Percentiles rank a stretch among this genome's conserved stretches.
Conservation (phyloP, 2,113 vertebrate genomes). For the zebrafish (Danio rerio) region GRCz12tu NC_133194.1:3998501-3999000, state of each 20-base stretch:
- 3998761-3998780: too few relatives aligned
- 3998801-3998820: background rate
- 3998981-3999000: constrained; percentile 55
- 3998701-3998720: background rate
- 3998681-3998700: background rate
- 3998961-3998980: constrained; percentile 60
- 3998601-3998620: too few relatives aligned
- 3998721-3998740: too few relatives aligned
- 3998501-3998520: too few relatives aligned
- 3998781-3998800: background rate
- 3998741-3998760: too few relatives aligned
- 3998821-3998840: background rate
- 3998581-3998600: too few relatives aligned
- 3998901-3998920: constrained; percentile 22
- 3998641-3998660: too few relatives aligned
- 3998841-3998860: constrained; percentile 41
- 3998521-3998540: too few relatives aligned
- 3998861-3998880: constrained; percentile 53
- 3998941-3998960: background rate
- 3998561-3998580: too few relatives aligned
- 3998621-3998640: background rate
- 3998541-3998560: too few relatives aligned
- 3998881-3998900: constrained; percentile 48
- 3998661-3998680: background rate
- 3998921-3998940: constrained; percentile 26